Base-by-base conservation (phyloP, 2,797 vertebrate genomes). In the Spinus olivaceus region DNA sequence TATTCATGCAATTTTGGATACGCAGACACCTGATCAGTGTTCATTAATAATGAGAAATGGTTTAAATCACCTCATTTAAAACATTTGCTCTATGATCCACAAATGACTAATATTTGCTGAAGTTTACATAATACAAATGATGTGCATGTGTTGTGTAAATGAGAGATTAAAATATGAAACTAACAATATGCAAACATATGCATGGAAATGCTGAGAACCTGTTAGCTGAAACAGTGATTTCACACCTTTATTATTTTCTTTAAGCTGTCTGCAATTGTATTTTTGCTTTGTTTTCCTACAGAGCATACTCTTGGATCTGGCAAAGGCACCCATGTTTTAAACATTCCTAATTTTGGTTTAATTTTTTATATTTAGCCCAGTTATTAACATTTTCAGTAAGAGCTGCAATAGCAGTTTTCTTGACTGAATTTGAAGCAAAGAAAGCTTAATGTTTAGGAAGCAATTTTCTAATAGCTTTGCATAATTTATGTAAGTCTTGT, bases 121-220 rank as follows among this genome's bases (percentile, higher is more conserved):
- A 98, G 98, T 98, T 98, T 98, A 98, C 97, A 98, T 97, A 98
- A 97, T 98, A 98, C 96, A 98, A 97, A 98, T 98, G 96, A 98
- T 98, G 96, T 97, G 96, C 97, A 95, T 97, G 97, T 97, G 96
- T 97, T 96, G 95, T 97, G 95, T 97, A 98, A 98, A 98, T 97
- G 97, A 96, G 97, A 97, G 95, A 98, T 98, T 97, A 97, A 98
- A 98, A 96, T 97, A 97, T 94, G 97, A 98, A 97, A 95, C 94
- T 96, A 95, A 97, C 97, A 98, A 97, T 97, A 97, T 98, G 97
- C 97, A 98, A 98, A 97, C 97, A 97, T 97, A 97, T 95, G 95
- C 97, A 96, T 49, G 71, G 92, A 96, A 97, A 95, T 96, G 65
- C 93, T 91, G 95, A 96, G 92, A 96, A 90, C 95, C 97, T 97